Base-by-base conservation (phyloP, 2,797 vertebrate species). In the Pipistrellus pygmaeus region DNA sequence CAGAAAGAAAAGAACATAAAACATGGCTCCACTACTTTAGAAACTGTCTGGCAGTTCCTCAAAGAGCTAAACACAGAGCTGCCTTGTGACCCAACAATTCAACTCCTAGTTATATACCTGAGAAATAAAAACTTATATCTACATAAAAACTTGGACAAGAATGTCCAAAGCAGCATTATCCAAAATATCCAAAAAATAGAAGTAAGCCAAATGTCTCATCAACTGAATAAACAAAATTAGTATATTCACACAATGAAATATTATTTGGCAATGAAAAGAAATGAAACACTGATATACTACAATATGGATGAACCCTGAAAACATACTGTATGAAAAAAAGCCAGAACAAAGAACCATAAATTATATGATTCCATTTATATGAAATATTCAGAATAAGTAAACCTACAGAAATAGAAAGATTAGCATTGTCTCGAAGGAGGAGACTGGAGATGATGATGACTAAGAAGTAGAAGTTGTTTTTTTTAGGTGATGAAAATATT, bases 61-160 rank as follows among this genome's bases (percentile, higher is more conserved):
- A 93, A 55, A 96, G 76, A 46, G 25, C 30, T 90, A 94, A 83
- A 69, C 77, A 55, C 0, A 77, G 35, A 89, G 60, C 38, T 85
- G 51, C 27, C 55, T 32, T 41, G 73, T 20, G n/a, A 92, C 53
- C 25, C 46, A 88, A 48, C 30, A 66, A 88, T 75, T 73, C 38
- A 15, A 57, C 38, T 73, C 41, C 75, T 60, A 86, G 14, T 44
- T 80, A 68, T 35, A 62, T 6, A 66, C 4, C 32, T n/a, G 62
- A 88, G 35, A 81, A 92, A 77, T 14, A 12, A 92, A 93, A 81
- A 68, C 57, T 41, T 72, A 12, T 0, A 14, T 81, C 15, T 27
- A 51, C 15, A 81, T 23, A 90, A 77, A 96, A 83, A 41, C 20
- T 25, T 68, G 25, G 38, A 76, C 21, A 86, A 57, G 35, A 91